Evolutionary conservation across 2,888 invertebrate genomes (phyloP), one percentile per base, ranked within the genome.

Genomic region (Fissipunctia ypsillon): DNA sequence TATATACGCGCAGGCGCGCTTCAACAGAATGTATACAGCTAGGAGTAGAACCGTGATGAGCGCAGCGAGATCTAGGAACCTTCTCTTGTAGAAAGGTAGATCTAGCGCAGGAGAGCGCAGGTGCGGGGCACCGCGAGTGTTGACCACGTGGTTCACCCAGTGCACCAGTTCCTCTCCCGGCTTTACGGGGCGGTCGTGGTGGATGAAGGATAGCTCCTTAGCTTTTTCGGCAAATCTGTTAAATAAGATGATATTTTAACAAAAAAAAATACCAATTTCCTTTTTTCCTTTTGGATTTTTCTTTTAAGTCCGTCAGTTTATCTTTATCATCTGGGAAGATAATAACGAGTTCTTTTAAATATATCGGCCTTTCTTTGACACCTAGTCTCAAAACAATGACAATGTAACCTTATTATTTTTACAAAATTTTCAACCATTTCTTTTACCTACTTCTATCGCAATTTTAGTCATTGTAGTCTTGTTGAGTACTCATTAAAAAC

Each of bases 71-170:
- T 90, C 89, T 28, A 90, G 54, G 61, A 85, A 88, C 3, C 96
- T 94, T 69, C 83, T 87, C 69, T 89, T 86, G 81, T 90, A 90
- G 56, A 81, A 74, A 5, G 89, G 84, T 28, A 89, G 50, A 59
- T 80, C 31, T 4, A 87, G 25, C 7, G 85, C 88, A 12, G 84
- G 86, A 3, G 89, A 88, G 25, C 88, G 87, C 9, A 95, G 87
- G 85, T 97, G 93, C 14, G 93, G 94, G 2, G 96, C 96, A 0
- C 97, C 97, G 43, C 94, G 91, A 3, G 97, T 96, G 69, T 94
- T 91, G 5, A 95, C 96, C 16, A 97, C 96, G 89, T 97, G 97
- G 89, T 97, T 97, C 56, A 97, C 96, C 97, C 97, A 97, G 93
- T 97, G 97, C 59, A 97, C 92, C 43, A 97, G 96, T 16, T 96